Evolutionary conservation across 2,113 vertebrate genomes (phyloP).

Genomic region (Heterotis niloticus): DNA sequence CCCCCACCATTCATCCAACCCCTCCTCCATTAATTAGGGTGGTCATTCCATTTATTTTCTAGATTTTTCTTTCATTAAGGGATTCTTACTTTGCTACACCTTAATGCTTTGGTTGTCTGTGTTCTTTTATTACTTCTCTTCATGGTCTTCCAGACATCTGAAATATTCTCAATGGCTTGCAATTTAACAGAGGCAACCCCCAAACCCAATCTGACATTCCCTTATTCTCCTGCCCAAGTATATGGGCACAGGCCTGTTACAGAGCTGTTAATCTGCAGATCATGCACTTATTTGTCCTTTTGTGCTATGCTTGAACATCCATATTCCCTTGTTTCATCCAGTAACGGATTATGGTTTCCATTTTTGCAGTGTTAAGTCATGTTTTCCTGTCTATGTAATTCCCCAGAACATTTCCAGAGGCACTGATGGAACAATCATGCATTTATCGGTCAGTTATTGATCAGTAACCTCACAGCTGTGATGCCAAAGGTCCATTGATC

Average conservation of each 20-base stretch:
- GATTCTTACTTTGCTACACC: neutral
- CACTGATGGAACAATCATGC: constrained; percentile 30
- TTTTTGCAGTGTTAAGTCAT: constrained; percentile 13
- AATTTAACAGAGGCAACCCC: neutral
- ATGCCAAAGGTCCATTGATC: constrained; percentile 53
- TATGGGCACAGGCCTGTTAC: too few species aligned
- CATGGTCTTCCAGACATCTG: constrained; percentile 27
- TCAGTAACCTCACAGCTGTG: constrained; percentile 42
- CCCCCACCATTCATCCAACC: too few species aligned
- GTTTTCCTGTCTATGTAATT: constrained; percentile 23
- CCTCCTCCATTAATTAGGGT: too few species aligned
- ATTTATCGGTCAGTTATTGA: constrained; percentile 36
- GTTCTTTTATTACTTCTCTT: neutral
- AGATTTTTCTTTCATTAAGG: neutral
- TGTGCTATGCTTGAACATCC: constrained; percentile 38
- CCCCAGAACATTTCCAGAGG: constrained; percentile 6
- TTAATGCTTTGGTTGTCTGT: neutral
- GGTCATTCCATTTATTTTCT: neutral
- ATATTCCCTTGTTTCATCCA: constrained; percentile 26
- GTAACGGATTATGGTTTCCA: constrained; percentile 21
- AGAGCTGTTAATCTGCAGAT: neutral
- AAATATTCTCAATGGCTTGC: constrained; percentile 36
- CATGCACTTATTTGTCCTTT: neutral
- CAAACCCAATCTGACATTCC: neutral
- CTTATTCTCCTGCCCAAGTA: neutral